Conservation (phyloP, 1,140 invertebrate genomes). For the Drosophila novamexicana region DNA sequence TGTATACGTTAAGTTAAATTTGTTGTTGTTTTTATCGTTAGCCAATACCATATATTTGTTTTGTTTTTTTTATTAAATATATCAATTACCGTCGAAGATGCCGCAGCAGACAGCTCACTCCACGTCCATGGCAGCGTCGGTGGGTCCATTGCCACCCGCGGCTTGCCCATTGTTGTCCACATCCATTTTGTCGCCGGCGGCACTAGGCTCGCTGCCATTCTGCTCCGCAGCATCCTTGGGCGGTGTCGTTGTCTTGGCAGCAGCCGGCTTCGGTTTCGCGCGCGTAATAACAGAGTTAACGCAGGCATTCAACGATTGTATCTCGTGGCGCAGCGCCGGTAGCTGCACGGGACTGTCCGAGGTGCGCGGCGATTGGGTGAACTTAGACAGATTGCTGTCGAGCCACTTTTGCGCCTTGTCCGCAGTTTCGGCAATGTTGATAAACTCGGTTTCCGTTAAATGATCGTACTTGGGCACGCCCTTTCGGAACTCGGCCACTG, state of each 20-base stretch:
- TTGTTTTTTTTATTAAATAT: slow-evolving; percentile 34
- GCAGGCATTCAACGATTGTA: slow-evolving; percentile 84
- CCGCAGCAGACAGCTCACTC: slow-evolving; percentile 45
- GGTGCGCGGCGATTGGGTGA: slow-evolving; percentile 87
- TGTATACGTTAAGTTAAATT: slow-evolving; percentile 45
- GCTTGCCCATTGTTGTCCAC: slow-evolving; percentile 61
- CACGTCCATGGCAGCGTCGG: slow-evolving; percentile 62
- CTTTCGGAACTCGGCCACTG: slow-evolving; percentile 87
- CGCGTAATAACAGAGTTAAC: slow-evolving; percentile 84
- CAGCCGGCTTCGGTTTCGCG: slow-evolving; percentile 83
- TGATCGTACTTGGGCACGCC: slow-evolving; percentile 94
- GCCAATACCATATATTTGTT: slow-evolving; percentile 64
- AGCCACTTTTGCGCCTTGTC: slow-evolving; percentile 90
- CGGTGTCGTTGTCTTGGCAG: slow-evolving; percentile 62
- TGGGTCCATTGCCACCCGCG: slow-evolving; percentile 24
- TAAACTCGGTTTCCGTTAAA: slow-evolving; percentile 91
- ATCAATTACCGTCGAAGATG: slow-evolving; percentile 38
- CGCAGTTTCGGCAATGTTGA: slow-evolving; percentile 88
- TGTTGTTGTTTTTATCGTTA: slow-evolving; percentile 57
- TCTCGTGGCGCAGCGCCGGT: slow-evolving; percentile 90
- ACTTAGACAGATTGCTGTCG: slow-evolving; percentile 88
- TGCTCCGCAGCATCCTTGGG: slow-evolving; percentile 75
- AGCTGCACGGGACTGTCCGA: slow-evolving; percentile 90
- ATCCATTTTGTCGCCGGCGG: slow-evolving; percentile 67
- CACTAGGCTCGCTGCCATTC: slow-evolving; percentile 68